Conservation (phyloP, 37 sponge, comb jelly and placozoan genomes). For the Beroe forskalii region DNA sequence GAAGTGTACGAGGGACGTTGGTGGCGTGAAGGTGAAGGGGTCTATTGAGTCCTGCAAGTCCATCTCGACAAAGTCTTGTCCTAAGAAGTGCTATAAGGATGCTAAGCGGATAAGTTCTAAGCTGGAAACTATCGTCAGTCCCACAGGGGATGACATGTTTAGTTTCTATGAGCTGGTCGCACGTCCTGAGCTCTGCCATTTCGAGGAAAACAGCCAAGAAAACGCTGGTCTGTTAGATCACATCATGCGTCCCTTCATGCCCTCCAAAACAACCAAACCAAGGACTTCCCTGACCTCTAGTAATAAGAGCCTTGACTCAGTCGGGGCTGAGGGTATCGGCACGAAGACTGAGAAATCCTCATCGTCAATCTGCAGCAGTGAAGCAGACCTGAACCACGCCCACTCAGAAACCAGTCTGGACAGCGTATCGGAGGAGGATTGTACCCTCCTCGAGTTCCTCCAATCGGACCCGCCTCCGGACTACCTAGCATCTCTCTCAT, state of each 20-base stretch:
- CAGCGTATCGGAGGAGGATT: neutral
- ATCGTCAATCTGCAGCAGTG: conserved; percentile 34
- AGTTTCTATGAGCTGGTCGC: conserved; percentile 34
- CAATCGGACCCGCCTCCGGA: neutral
- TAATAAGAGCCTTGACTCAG: neutral
- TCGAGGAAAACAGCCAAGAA: neutral
- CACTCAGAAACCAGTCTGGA: conserved; percentile 36
- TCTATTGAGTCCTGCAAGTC: neutral
- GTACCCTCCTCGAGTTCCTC: conserved; percentile 8
- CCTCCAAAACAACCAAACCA: neutral
- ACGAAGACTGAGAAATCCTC: conserved; percentile 35
- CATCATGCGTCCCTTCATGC: conserved; percentile 14
- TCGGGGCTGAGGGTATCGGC: neutral
- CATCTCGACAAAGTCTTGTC: neutral
- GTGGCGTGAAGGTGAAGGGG: neutral
- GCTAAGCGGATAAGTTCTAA: neutral
- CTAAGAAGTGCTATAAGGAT: neutral
- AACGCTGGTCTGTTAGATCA: neutral
- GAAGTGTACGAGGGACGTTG: neutral
- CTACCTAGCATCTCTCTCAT: conserved; percentile 3
- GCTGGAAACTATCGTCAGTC: conserved; percentile 22
- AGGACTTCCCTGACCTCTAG: neutral
- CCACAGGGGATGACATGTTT: conserved; percentile 11
- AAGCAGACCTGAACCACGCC: neutral
- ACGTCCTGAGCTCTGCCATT: neutral